Evolutionary conservation across 2,113 vertebrate species (phyloP).

Genomic region (Dinomys branickii): DNA sequence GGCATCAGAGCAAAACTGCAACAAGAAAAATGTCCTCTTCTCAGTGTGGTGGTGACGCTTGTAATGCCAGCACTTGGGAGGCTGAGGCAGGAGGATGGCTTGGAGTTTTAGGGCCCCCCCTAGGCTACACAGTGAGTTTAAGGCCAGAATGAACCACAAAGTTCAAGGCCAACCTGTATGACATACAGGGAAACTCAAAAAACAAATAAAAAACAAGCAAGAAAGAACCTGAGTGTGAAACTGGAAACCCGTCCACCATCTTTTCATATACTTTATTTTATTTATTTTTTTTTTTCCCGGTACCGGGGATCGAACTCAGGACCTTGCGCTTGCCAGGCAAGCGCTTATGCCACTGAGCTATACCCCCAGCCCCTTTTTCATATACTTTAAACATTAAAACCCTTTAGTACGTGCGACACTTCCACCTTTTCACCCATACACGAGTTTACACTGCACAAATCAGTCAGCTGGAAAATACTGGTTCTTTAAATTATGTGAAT

Average conservation of each 20-base stretch:
- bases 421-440: background rate
- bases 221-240: background rate
- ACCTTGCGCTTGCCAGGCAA: no score
- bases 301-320: no score
- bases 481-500: no score
- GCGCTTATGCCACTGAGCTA: no score
- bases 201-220: background rate
- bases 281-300: no score
- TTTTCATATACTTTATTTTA: no score
- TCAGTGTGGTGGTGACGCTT: background rate
- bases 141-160: background rate
- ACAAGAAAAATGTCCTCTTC: background rate
- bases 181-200: background rate
- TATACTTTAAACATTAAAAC: background rate
- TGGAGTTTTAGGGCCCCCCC: background rate
- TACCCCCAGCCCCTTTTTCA: no score
- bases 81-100: background rate
- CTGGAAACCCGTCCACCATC: background rate
- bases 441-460: background rate
- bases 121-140: background rate
- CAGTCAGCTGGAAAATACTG: no score
- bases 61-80: background rate
- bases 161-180: background rate
- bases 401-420: background rate
- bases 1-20: background rate